These are phyloP conservation scores for Megaceryle maxima DNA, from an alignment of 2,113 vertebrate species.

Conservation along the genomic window DNA sequence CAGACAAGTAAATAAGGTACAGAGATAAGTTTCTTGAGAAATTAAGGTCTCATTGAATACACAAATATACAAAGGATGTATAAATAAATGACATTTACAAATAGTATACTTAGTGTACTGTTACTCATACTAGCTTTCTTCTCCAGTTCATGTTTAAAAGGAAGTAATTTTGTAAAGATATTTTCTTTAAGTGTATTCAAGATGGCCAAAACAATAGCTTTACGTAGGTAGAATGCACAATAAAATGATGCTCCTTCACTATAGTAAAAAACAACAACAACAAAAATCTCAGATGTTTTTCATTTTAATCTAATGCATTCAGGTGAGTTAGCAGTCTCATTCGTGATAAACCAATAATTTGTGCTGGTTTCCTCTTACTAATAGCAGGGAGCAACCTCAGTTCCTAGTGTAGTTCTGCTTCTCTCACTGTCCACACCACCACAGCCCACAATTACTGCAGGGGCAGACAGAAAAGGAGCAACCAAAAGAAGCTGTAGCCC, in stretches of 20 bases:
- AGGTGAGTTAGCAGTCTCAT: background rate
- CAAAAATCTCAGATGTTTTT: background rate
- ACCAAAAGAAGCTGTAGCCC: background rate
- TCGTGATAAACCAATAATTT: background rate
- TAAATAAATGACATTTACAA: conserved; percentile 55
- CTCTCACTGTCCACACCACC: background rate
- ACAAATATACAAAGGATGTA: conserved; percentile 53
- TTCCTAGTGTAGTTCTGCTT: background rate
- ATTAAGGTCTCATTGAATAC: conserved; percentile 21
- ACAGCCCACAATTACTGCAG: background rate
- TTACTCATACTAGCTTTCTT: conserved; percentile 9
- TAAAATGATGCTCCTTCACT: background rate
- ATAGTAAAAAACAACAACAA: background rate
- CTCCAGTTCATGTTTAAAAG: background rate
- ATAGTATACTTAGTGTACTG: background rate
- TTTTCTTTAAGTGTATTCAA: background rate
- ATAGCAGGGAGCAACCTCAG: background rate
- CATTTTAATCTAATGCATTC: background rate
- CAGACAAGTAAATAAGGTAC: conserved; percentile 34
- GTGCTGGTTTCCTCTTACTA: background rate
- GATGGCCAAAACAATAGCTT: background rate
- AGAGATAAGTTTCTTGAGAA: conserved; percentile 51
- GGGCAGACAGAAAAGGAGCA: background rate
- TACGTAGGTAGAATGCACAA: background rate
- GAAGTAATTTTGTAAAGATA: background rate